Conservation (phyloP, 2,888 invertebrate genomes). For the Erannis defoliaria region DNA sequence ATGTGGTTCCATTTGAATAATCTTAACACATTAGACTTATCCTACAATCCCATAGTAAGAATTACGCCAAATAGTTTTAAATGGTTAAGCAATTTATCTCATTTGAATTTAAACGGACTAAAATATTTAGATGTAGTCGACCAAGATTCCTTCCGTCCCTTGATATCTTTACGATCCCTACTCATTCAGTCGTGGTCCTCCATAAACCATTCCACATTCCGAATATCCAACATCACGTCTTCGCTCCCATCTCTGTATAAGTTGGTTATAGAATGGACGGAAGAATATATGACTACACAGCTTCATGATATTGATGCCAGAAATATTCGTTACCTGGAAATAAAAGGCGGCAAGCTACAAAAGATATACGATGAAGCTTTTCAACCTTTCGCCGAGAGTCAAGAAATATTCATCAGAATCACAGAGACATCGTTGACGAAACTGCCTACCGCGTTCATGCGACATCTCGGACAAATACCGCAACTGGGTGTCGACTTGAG, state of each 20-base stretch:
- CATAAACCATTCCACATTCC: conserved; percentile 89
- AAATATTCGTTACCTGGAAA: conserved; percentile 92
- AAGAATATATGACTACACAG: conserved; percentile 91
- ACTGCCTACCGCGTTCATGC: conserved; percentile 92
- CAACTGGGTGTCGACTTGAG: conserved; percentile 94
- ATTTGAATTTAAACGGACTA: conserved; percentile 91
- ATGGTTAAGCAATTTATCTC: conserved; percentile 90
- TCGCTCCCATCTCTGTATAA: conserved; percentile 91
- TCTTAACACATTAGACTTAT: conserved; percentile 92
- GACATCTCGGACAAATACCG: conserved; percentile 91
- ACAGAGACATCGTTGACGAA: conserved; percentile 92
- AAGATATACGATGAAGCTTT: conserved; percentile 93
- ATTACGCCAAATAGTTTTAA: conserved; percentile 90
- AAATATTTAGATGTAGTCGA: conserved; percentile 91
- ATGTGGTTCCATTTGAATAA: conserved; percentile 91
- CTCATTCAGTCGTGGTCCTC: conserved; percentile 91
- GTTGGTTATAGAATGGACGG: conserved; percentile 92
- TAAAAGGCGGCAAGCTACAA: conserved; percentile 91
- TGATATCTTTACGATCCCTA: conserved; percentile 90
- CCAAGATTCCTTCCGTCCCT: conserved; percentile 90
- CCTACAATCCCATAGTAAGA: conserved; percentile 93
- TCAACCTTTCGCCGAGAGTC: conserved; percentile 90
- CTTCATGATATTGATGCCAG: conserved; percentile 92
- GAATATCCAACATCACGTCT: conserved; percentile 90
- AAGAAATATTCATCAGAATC: conserved; percentile 92